These are phyloP conservation scores for Cricetomys ansorgei DNA, from an alignment of 2,113 vertebrate species.

Conservation along the genomic window DNA sequence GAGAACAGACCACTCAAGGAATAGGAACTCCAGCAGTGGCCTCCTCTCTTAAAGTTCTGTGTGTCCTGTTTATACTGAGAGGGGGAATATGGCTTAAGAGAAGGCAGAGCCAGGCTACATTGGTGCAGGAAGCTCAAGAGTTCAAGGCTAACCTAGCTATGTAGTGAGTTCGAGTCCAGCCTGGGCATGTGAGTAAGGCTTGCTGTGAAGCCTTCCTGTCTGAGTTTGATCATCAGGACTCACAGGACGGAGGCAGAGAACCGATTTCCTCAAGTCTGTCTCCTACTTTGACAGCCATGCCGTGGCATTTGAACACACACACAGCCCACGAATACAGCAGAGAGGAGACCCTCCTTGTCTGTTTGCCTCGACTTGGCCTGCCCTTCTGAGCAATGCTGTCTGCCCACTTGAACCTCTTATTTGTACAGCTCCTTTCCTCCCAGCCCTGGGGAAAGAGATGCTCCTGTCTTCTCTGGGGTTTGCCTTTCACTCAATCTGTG, in stretches of 20 bases:
- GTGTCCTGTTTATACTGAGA: neutral
- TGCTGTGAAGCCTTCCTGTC: neutral
- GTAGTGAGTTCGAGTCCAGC: neutral
- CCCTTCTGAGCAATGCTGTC: too few relatives aligned
- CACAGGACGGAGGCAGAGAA: neutral
- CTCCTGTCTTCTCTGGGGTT: neutral
- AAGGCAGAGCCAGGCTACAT: neutral
- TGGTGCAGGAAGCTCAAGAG: neutral
- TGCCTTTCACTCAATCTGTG: neutral
- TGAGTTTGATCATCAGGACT: neutral
- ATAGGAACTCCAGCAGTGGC: neutral
- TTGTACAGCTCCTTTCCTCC: neutral
- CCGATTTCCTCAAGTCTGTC: neutral
- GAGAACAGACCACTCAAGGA: neutral
- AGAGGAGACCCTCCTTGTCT: neutral
- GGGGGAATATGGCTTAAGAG: neutral
- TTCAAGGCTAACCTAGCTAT: neutral
- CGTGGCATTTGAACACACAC: neutral
- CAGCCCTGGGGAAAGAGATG: neutral
- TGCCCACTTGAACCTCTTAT: neutral
- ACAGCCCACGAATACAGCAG: neutral
- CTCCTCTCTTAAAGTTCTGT: neutral
- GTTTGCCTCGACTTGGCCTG: neutral
- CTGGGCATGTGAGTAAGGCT: neutral
- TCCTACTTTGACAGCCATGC: neutral